A percentile compares a stretch with the other conserved stretches of the same genome.
Conservation (phyloP, 2,888 invertebrate species). For the Cenopis cana region DNA sequence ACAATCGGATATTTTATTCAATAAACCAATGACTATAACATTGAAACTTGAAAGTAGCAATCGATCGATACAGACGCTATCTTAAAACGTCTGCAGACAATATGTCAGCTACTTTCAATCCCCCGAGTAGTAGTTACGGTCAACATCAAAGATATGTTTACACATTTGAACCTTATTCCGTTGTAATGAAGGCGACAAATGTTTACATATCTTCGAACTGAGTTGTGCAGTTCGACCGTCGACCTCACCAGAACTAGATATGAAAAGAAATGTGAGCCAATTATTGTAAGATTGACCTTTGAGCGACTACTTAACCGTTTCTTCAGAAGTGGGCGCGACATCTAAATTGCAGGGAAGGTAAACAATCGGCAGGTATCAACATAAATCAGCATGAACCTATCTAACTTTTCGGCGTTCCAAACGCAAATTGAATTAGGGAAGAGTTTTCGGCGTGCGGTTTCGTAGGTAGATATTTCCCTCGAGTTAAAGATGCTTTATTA, state of each 20-base stretch:
- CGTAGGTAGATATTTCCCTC: slow-evolving; percentile 23
- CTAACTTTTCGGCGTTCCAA: slow-evolving; percentile 27
- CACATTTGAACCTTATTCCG: neutral
- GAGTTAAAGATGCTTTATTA: slow-evolving; percentile 24
- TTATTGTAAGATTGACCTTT: slow-evolving; percentile 37
- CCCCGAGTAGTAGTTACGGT: slow-evolving; percentile 12
- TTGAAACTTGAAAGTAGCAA: neutral
- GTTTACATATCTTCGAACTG: neutral
- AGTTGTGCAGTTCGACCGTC: slow-evolving; percentile 20
- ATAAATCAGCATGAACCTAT: slow-evolving; percentile 34
- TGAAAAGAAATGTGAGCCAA: slow-evolving; percentile 40
- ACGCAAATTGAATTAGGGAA: slow-evolving; percentile 33
- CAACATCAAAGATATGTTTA: neutral
- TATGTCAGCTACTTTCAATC: slow-evolving; percentile 40
- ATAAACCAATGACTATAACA: neutral
- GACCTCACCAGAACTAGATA: slow-evolving; percentile 38
- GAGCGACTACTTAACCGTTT: slow-evolving; percentile 35
- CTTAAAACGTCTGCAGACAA: slow-evolving; percentile 27
- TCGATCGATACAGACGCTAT: neutral
- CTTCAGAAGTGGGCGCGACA: slow-evolving; percentile 33
- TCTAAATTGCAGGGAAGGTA: slow-evolving; percentile 34
- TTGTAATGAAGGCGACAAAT: slow-evolving; percentile 1
- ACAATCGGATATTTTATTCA: neutral
- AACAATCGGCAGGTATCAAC: slow-evolving; percentile 19
- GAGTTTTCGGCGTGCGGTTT: slow-evolving; percentile 18